Base-by-base conservation (phyloP, 1,140 invertebrate species). In the Magallana ariakensis region DNA sequence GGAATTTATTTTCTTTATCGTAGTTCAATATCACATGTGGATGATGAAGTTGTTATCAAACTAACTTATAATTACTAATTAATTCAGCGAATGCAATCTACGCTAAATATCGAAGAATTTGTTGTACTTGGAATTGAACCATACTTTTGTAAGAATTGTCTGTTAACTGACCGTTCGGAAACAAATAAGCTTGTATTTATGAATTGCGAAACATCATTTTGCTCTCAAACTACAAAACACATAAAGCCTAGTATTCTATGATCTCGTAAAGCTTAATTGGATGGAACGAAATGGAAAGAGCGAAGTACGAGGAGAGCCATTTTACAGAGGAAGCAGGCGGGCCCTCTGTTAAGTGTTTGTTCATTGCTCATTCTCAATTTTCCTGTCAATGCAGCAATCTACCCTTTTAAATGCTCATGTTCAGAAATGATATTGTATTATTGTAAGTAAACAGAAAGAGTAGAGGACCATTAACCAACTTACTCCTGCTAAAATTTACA, bases 371-470 rank as follows among this genome's bases (percentile, higher is more conserved):
- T 22, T n/a, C 33, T 19, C 19, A 70, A 70, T 22, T 22, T 70
- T 11, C 26, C 19, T 70, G 26, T 22, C 19, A 22, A 22, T 70
- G 19, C 11, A 22, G 58, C 58, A 60, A 60, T 46, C 58, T 22
- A 22, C 26, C n/a, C 11, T 70, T 70, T 46, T 46, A 46, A 46
- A 3, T 26, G 26, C 62, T 11, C 62, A 19, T 9, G 19, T 70
- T 70, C 26, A 70, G 62, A 70, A 70, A 70, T 70, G 62, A 22
- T 22, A 70, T 22, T 70, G 62, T 70, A 19, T 70, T 70, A 26
- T 70, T 22, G 33, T 70, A 70, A 26, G 62, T 70, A 70, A 22
- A 70, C 62, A 70, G 58, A 13, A 60, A 60, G n/a, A 60, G n/a
- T 16, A 60, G 5, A 0, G 15, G n/a, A 60, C 5, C 58, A 60